Evolutionary conservation across 2,113 vertebrate genomes (phyloP), one percentile per base, ranked within the genome.

Genomic region (Megatriorchis doriae): DNA sequence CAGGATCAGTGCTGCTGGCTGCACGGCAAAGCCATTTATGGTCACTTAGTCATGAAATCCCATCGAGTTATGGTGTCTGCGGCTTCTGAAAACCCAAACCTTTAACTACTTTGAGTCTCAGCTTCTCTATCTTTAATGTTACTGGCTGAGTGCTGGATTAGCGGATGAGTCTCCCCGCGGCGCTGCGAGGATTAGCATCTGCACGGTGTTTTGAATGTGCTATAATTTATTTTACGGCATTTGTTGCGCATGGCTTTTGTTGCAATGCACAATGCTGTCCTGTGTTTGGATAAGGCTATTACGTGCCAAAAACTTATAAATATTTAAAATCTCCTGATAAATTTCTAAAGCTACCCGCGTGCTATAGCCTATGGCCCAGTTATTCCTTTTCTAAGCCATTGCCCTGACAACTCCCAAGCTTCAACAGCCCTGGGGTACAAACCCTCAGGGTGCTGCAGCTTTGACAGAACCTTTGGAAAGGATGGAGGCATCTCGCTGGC

Each of bases 251-350:
- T 5, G 53, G 81, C n/a, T 94, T 95, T 96, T 95, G 63, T 82
- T 95, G 92, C 65, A 91, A 66, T 13, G 43, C 63, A 95, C 94
- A 95, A 95, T 91, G 83, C 81, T 72, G 52, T 71, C 48, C 52
- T 92, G 40, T 96, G 95, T 95, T 92, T 96, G 85, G 68, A 91
- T 85, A 94, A 92, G 88, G 53, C 78, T 93, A 53, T 83, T 83
- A 88, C 1, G 12, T 58, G 83, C 63, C 70, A 86, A 91, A 95
- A 89, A 65, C 38, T 40, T 81, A 91, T 83, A 88, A 93, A 96
- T 96, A 95, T 95, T 96, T 96, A 26, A 96, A 94, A 86, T 81
- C 42, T 90, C 68, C 38, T 71, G 70, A 82, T 87, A 94, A 53
- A 92, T 95, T 96, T 92, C 86, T 93, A 93, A 95, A 95, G 77